Base-by-base conservation (phyloP, 2,888 invertebrate species). In the Ptilodon capucinus region DNA sequence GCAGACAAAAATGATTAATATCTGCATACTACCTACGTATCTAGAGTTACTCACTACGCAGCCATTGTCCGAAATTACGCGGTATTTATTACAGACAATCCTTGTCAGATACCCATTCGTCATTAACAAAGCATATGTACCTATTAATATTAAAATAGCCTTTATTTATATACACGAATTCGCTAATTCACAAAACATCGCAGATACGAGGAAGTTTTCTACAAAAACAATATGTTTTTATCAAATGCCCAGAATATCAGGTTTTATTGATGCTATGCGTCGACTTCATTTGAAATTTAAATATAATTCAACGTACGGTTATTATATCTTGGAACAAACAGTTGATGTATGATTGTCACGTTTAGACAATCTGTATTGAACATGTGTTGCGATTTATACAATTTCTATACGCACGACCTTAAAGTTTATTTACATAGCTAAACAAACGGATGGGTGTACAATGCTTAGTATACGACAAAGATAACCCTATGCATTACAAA, bases 201-300 rank as follows among this genome's bases (percentile, higher is more conserved):
- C 46, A 42, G 41, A 48, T 51, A 46, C 52, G 56, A 64, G 52
- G 61, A 51, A 42, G 23, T 47, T 48, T 44, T 44, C 30, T 19
- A 35, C 6, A 36, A 40, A 14, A 40, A 38, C 19, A 16, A 13
- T 54, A 39, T 28, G 32, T 43, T 47, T 45, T 55, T 57, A 46
- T 46, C 14, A 14, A 46, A 51, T 50, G 28, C 45, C 18, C 38
- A 49, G 44, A 57, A 65, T 51, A 61, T 62, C 60, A 46, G 55
- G 64, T 65, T 65, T 56, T 52, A 28, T 39, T 18, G 32, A 51
- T 46, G 44, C 48, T 54, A 43, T 13, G 39, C 48, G 40, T 44
- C 40, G 23, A 41, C 23, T 53, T 62, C 51, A 64, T 65, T 64
- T 64, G 60, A 65, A 62, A 48, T 60, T 54, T 48, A 60, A 65